Evolutionary conservation across 35 echinoderm and acorn worm genomes (phyloP).

Genomic region (Stichopus chloronotus): DNA sequence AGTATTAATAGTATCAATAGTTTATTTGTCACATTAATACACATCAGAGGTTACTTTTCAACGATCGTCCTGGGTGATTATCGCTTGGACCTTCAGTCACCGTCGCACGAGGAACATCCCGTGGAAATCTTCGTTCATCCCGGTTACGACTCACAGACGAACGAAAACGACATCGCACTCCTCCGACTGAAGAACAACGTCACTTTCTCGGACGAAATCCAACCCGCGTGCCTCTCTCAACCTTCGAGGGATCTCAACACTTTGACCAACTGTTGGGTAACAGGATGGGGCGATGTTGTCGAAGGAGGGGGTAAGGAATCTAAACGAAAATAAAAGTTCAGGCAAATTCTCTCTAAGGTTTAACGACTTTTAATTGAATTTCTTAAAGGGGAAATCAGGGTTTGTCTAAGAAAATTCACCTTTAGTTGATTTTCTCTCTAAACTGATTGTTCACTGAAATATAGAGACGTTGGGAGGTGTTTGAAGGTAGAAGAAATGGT

Average conservation of each 20-base stretch:
- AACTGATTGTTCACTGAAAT: too few species aligned
- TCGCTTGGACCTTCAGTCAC: not conserved
- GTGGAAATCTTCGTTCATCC: conserved; percentile 47
- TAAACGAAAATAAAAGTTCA: not conserved
- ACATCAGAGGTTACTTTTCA: conserved; percentile 33
- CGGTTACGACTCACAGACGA: conserved; percentile 14
- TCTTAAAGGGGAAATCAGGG: too few species aligned
- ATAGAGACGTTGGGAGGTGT: too few species aligned
- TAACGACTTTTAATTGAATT: too few species aligned
- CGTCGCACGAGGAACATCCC: not conserved
- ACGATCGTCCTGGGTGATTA: conserved; percentile 47
- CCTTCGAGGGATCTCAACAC: not conserved
- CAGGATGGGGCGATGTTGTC: conserved; percentile 38
- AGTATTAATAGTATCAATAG: not conserved
- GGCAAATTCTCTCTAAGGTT: not conserved
- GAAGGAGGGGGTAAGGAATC: conserved; percentile 54
- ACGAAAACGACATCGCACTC: conserved; percentile 56
- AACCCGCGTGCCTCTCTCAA: conserved; percentile 40
- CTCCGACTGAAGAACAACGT: conserved; percentile 10
- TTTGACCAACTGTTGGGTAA: conserved; percentile 47
- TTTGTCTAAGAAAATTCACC: too few species aligned
- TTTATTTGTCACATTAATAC: not conserved
- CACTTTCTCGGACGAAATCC: conserved; percentile 19
- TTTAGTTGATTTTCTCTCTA: too few species aligned
- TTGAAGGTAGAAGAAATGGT: too few species aligned